Evolutionary conservation across 2,888 invertebrate species (phyloP).

Genomic region (Lumbricus terrestris): DNA sequence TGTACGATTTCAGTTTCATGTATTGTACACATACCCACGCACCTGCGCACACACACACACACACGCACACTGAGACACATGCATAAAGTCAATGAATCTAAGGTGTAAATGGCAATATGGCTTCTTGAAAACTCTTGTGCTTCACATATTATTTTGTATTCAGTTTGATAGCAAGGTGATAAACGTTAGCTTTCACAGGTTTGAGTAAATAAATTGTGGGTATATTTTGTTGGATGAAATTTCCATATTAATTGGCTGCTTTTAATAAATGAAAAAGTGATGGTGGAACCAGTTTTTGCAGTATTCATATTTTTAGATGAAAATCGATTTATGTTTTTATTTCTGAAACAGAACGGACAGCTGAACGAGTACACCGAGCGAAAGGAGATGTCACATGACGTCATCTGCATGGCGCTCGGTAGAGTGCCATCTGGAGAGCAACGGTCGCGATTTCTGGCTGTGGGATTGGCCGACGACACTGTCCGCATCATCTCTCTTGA

Average conservation of each 20-base stretch:
- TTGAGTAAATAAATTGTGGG: neutral
- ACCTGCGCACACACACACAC: too few relatives aligned
- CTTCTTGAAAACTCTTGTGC: neutral
- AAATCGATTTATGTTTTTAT: neutral
- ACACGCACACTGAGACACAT: too few relatives aligned
- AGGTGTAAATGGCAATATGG: neutral
- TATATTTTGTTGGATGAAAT: neutral
- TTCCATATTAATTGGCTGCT: neutral
- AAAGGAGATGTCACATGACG: slow-evolving; percentile 92
- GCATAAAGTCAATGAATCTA: neutral
- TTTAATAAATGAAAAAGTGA: neutral
- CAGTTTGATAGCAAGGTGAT: neutral
- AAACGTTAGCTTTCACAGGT: neutral
- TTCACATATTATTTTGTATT: neutral
- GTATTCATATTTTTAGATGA: neutral
- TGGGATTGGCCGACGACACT: slow-evolving; percentile 91
- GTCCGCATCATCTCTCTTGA: slow-evolving; percentile 96
- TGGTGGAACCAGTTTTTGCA: neutral
- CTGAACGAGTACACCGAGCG: slow-evolving; percentile 96
- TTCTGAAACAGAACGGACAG: slow-evolving; percentile 82
- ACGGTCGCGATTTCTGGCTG: slow-evolving; percentile 90
- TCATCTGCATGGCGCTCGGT: slow-evolving; percentile 96
- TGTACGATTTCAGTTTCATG: neutral
- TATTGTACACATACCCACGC: too few relatives aligned
- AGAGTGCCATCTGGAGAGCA: slow-evolving; percentile 93